Percentiles rank a stretch among this genome's conserved stretches.
phyloP scores from a whole-genome alignment of 2,888 invertebrate species.

The Baronia brevicornis region DNA sequence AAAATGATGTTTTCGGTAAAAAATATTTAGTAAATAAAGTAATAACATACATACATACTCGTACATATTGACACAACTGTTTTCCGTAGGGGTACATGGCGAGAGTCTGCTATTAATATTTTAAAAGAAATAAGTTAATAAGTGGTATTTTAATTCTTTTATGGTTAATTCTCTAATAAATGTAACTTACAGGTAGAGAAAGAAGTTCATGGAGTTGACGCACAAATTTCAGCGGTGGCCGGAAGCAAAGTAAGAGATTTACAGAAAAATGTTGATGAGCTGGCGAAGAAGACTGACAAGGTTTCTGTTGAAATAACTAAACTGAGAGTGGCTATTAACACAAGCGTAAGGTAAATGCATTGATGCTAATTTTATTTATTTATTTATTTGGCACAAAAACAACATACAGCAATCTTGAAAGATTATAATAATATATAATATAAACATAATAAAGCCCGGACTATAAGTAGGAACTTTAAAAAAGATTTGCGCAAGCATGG shows the following conservation, averaged over 20 bases:
- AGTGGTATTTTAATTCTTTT: too few species aligned
- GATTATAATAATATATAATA: neutral
- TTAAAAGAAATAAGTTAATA: too few species aligned
- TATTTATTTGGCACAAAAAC: neutral
- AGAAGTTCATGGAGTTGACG: conserved; percentile 79
- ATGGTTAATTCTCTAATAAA: too few species aligned
- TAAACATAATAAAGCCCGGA: too few species aligned
- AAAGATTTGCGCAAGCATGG: too few species aligned
- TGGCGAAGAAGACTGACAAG: conserved; percentile 82
- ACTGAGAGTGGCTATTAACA: conserved; percentile 81
- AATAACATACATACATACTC: too few species aligned
- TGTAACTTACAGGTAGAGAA: conserved; percentile 69
- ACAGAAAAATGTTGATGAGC: conserved; percentile 81
- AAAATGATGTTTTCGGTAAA: too few species aligned
- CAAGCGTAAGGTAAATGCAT: conserved; percentile 54
- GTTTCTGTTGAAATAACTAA: conserved; percentile 80
- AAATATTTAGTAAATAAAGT: too few species aligned
- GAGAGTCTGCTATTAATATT: too few species aligned
- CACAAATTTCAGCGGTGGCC: conserved; percentile 81
- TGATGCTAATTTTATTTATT: conserved; percentile 1
- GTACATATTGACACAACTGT: too few species aligned
- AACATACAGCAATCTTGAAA: neutral
- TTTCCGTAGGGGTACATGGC: too few species aligned
- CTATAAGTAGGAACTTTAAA: too few species aligned
- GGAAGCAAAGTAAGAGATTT: conserved; percentile 81